phyloP scores from a whole-genome alignment of 1,140 invertebrate genomes.

The Triops cancriformis region DNA sequence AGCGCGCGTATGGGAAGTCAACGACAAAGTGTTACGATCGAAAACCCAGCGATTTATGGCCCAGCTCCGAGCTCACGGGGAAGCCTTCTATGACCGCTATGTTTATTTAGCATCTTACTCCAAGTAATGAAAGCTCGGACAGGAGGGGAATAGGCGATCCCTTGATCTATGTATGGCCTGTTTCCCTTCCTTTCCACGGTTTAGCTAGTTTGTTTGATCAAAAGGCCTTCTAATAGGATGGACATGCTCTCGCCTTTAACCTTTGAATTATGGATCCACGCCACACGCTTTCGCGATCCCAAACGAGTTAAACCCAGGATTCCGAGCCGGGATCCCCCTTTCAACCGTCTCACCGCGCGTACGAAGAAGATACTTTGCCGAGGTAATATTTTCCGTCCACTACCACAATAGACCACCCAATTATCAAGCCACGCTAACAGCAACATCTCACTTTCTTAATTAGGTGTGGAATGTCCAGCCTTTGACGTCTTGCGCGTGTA shows the following conservation, averaged over 20 bases:
- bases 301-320: slow-evolving; percentile 24
- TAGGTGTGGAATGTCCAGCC: slow-evolving; percentile 35
- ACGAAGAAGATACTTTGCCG: slow-evolving; percentile 33
- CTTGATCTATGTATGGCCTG: background rate
- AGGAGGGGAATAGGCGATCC: background rate
- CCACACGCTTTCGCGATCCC: slow-evolving; percentile 33
- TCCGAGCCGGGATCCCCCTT: slow-evolving; percentile 24
- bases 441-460: slow-evolving; percentile 15
- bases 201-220: slow-evolving; percentile 20
- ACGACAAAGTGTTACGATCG: slow-evolving; percentile 30
- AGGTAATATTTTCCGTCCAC: slow-evolving; percentile 27
- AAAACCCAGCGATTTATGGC: slow-evolving; percentile 32
- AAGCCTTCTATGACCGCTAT: slow-evolving; percentile 35
- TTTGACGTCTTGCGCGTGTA: slow-evolving; percentile 35
- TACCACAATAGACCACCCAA: background rate
- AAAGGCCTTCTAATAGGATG: background rate
- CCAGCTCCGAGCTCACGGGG: slow-evolving; percentile 31
- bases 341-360: slow-evolving; percentile 30
- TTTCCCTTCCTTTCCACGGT: slow-evolving; percentile 21
- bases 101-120: slow-evolving; percentile 35
- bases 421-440: background rate
- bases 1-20: slow-evolving; percentile 34
- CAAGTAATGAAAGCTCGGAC: slow-evolving; percentile 28
- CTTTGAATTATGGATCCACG: slow-evolving; percentile 35
- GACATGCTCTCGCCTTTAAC: slow-evolving; percentile 30